phyloP scores from a whole-genome alignment of 2,888 invertebrate genomes.

The Phania funesta region DNA sequence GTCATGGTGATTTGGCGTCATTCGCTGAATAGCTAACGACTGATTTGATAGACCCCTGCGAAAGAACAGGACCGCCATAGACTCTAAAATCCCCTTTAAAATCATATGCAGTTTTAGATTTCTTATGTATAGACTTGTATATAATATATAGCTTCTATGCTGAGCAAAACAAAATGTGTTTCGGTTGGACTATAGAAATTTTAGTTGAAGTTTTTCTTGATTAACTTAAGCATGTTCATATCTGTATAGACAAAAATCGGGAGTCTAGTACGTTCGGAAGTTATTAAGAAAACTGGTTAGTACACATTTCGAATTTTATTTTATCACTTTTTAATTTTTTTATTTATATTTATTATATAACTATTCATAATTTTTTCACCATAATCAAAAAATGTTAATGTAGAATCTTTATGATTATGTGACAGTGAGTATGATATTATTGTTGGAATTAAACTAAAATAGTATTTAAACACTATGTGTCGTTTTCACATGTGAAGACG shows the following conservation, averaged over 20 bases:
- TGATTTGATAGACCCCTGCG: too few relatives aligned
- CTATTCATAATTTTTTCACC: constrained; percentile 37
- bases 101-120: too few relatives aligned
- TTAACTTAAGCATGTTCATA: constrained; percentile 32
- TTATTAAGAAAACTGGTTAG: constrained; percentile 60
- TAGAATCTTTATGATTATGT: constrained; percentile 49
- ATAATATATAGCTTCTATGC: too few relatives aligned
- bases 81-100: too few relatives aligned
- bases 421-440: constrained; percentile 64
- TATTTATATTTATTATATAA: constrained; percentile 32
- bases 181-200: neutral
- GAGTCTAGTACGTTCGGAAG: constrained; percentile 26
- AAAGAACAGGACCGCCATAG: too few relatives aligned
- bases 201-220: neutral
- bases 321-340: constrained; percentile 39
- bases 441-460: constrained; percentile 19
- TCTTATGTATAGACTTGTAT: too few relatives aligned
- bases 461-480: constrained; percentile 55
- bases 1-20: too few relatives aligned
- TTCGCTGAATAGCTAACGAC: too few relatives aligned
- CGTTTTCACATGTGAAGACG: constrained; percentile 61
- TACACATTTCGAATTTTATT: constrained; percentile 64
- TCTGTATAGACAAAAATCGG: constrained; percentile 48
- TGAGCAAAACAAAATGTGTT: neutral
- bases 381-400: constrained; percentile 33